A percentile compares a stretch with the other conserved stretches of the same genome.
Conservation (phyloP, 2,113 vertebrate genomes). For the Xiphorhynchus elegans region DNA sequence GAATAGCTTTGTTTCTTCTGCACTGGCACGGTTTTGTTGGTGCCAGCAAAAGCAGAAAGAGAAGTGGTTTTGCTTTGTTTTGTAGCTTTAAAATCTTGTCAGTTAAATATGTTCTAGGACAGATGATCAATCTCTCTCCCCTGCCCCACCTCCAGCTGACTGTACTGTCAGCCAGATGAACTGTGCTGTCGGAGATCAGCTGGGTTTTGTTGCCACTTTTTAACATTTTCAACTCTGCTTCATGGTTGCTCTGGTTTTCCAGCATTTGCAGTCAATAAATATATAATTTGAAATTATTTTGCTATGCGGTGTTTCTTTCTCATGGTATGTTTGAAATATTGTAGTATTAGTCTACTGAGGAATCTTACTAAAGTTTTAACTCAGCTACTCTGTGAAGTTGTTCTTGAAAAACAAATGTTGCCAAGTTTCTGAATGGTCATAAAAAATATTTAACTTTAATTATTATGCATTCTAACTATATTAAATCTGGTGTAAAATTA, state of each 20-base stretch:
- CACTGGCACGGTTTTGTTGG: background rate
- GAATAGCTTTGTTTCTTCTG: background rate
- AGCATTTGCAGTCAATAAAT: background rate
- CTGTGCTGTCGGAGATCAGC: background rate
- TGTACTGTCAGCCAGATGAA: background rate
- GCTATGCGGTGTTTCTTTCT: background rate
- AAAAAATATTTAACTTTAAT: background rate
- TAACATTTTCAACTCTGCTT: background rate
- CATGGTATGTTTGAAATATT: background rate
- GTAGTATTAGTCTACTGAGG: background rate
- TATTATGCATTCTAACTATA: background rate
- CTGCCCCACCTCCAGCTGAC: background rate
- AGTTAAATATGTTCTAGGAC: background rate
- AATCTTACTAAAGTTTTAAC: background rate
- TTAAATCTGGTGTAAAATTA: background rate
- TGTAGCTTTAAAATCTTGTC: background rate
- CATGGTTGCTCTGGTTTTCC: background rate
- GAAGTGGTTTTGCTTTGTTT: background rate
- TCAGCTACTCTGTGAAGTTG: accelerated
- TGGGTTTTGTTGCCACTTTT: background rate
- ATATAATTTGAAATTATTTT: background rate
- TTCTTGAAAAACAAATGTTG: background rate
- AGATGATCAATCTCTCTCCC: background rate
- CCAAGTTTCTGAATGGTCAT: background rate
- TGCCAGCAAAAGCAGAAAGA: background rate